These are phyloP conservation scores for Dendrolimus houi DNA, from an alignment of 2,888 invertebrate species.

Conservation along the genomic window DNA sequence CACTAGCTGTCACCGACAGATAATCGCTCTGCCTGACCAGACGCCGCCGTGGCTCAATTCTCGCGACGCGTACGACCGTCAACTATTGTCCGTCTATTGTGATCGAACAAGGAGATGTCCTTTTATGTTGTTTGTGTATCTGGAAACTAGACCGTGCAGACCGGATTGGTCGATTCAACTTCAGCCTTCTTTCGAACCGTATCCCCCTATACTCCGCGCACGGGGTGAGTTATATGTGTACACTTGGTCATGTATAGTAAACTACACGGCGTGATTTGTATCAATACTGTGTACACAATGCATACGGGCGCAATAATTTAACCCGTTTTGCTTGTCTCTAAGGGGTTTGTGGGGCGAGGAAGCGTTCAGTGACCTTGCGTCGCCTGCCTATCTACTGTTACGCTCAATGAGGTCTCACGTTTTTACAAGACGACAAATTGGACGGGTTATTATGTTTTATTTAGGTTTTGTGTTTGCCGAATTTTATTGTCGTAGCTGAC, in stretches of 20 bases:
- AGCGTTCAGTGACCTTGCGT: conserved; percentile 42
- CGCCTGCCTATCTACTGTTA: background rate
- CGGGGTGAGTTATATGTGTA: conserved; percentile 36
- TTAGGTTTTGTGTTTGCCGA: no score
- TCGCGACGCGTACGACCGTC: conserved; percentile 17
- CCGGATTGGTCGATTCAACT: conserved; percentile 38
- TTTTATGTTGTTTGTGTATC: conserved; percentile 35
- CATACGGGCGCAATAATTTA: conserved; percentile 12
- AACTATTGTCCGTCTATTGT: conserved; percentile 32
- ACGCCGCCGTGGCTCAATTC: conserved; percentile 30
- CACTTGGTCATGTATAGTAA: conserved; percentile 38
- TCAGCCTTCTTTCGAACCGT: conserved; percentile 23
- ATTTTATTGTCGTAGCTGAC: no score
- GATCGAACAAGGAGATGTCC: conserved; percentile 31
- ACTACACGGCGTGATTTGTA: conserved; percentile 33
- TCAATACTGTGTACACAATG: conserved; percentile 24
- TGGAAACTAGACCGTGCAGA: conserved; percentile 33
- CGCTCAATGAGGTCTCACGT: background rate
- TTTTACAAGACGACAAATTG: background rate
- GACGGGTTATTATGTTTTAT: no score
- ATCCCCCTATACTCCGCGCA: no score
- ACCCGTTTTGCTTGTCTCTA: conserved; percentile 20
- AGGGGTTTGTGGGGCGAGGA: conserved; percentile 28
- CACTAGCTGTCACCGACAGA: conserved; percentile 47
- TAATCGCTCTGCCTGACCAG: conserved; percentile 40